phyloP scores from a whole-genome alignment of 2,888 invertebrate species.

The Stenichneumon culpator region DNA sequence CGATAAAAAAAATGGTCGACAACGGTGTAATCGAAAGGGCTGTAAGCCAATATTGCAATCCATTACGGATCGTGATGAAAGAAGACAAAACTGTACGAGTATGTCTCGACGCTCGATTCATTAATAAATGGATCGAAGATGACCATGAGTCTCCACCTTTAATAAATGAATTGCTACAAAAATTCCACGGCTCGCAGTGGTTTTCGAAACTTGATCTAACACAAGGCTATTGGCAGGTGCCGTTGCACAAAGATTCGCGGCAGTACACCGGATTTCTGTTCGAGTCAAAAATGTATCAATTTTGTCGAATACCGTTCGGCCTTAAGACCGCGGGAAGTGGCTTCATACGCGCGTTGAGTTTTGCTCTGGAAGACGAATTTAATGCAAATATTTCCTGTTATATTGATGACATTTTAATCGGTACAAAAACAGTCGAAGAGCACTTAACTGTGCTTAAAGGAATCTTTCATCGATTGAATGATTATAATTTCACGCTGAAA shows the following conservation, averaged over 20 bases:
- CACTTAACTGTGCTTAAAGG: slow-evolving; percentile 65
- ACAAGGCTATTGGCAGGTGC: slow-evolving; percentile 27
- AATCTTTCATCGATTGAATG: slow-evolving; percentile 31
- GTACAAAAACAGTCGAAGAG: slow-evolving; percentile 68
- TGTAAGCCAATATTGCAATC: background rate
- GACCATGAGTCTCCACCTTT: background rate
- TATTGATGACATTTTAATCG: slow-evolving; percentile 56
- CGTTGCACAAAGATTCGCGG: slow-evolving; percentile 60
- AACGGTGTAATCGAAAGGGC: background rate
- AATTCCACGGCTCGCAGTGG: background rate
- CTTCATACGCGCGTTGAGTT: slow-evolving; percentile 60
- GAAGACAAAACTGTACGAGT: background rate
- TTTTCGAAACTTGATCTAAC: slow-evolving; percentile 28
- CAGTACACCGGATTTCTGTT: slow-evolving; percentile 71
- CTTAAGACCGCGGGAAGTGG: slow-evolving; percentile 67
- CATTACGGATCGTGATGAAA: background rate
- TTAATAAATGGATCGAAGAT: background rate
- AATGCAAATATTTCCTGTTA: slow-evolving; percentile 13
- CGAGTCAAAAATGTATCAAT: slow-evolving; percentile 71
- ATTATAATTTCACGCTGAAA: slow-evolving; percentile 71
- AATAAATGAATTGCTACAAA: background rate
- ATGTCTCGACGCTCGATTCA: background rate
- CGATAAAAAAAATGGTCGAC: background rate
- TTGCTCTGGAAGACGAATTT: background rate
- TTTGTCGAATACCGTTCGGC: slow-evolving; percentile 76